Conservation (phyloP, 2,888 invertebrate genomes). For the Lasioglossum pauxillum region DNA sequence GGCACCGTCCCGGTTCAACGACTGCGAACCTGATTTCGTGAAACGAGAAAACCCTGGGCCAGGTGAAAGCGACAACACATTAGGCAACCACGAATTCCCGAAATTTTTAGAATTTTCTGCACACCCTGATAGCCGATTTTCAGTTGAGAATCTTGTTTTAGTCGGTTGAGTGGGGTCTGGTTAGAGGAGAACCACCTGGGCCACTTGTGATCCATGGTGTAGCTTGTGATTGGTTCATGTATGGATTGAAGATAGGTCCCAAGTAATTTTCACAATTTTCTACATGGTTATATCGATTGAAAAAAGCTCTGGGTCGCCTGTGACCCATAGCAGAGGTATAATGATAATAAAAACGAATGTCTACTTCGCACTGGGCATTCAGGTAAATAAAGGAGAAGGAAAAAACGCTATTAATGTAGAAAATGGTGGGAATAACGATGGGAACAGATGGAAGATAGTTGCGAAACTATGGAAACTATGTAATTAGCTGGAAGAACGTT, state of each 20-base stretch:
- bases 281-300: neutral
- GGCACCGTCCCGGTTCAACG: constrained; percentile 60
- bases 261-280: neutral
- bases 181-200: neutral
- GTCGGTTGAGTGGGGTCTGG: neutral
- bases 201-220: neutral
- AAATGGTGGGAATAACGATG: neutral
- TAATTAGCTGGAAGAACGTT: neutral
- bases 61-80: constrained; percentile 68
- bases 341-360: neutral
- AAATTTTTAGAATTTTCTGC: neutral
- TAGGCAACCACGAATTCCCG: neutral
- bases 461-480: neutral
- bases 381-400: neutral
- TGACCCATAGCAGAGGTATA: neutral
- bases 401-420: neutral
- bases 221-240: too few species aligned
- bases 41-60: constrained; percentile 49
- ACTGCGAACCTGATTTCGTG: constrained; percentile 63
- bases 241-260: neutral
- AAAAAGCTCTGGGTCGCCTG: neutral
- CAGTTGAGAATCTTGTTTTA: neutral
- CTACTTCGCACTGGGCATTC: neutral
- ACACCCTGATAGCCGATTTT: neutral
- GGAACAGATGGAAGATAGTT: neutral